Evolutionary conservation across 2,113 vertebrate genomes (phyloP), one percentile per base, ranked within the genome.

Genomic region (Peromyscus californicus): DNA sequence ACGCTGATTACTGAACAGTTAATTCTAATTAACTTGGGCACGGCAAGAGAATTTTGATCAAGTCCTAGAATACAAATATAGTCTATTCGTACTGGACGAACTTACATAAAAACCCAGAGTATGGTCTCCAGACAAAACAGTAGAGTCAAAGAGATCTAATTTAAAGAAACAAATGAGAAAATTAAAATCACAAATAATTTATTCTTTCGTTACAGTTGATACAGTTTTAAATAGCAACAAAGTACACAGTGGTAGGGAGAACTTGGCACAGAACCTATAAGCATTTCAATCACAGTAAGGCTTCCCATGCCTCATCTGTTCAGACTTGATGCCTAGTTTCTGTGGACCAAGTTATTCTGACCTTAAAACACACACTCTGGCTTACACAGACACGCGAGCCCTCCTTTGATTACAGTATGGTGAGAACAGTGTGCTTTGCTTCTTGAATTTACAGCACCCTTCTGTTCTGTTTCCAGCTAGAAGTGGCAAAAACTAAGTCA

Each of bases 141-240:
- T 82, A 98, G 82, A 98, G 97, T 97, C 98, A 98, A 92, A 97
- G 97, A 98, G 98, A 99, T 98, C 98, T 98, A 98, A 98, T 98
- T 98, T 99, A 98, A 98, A 98, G 97, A 98, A 98, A 98, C 98
- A 98, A 98, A 98, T 98, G 98, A 98, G 98, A 98, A 98, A 98
- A 99, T 98, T 98, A 99, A 99, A 99, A 99, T 99, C 98, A 99
- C 99, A 99, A 99, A 99, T 99, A 99, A 99, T 99, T 99, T 99
- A 99, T 99, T 99, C 98, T 98, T 99, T 97, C 26, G 97, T 98
- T 99, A 99, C 98, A 98, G 98, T 98, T 99, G 98, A 98, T 99
- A 99, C 99, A 99, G 99, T 99, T 99, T 99, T 99, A 99, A 99
- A 99, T 99, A 99, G 99, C 98, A 99, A 99, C 98, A 98, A 99